Evolutionary conservation across 2,797 vertebrate species (phyloP).

Genomic region (Scolopax bukidnonensis): DNA sequence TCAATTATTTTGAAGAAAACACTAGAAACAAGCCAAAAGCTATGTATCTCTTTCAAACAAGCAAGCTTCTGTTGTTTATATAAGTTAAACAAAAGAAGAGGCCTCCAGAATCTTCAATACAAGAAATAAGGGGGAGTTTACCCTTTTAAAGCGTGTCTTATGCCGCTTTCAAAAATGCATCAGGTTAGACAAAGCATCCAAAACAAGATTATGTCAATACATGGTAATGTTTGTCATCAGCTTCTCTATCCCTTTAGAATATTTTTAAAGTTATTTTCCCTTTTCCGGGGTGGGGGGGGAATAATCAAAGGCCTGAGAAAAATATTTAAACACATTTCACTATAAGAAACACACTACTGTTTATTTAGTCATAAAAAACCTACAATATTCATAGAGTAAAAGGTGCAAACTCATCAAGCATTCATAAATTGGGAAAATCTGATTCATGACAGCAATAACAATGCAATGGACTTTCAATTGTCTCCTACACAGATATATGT

Average conservation of each 20-base stretch:
- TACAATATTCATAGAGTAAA: not conserved
- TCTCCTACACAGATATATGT: not conserved
- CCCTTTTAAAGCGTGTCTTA: not conserved
- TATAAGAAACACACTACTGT: not conserved
- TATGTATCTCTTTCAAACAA: not conserved
- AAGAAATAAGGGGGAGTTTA: not conserved
- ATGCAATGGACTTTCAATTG: not conserved
- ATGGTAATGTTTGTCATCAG: not conserved
- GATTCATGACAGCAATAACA: not conserved
- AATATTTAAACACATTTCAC: not conserved
- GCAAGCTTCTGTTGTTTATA: not conserved
- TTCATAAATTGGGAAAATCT: not conserved
- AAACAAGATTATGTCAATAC: not conserved
- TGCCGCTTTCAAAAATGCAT: not conserved
- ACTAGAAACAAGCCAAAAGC: not conserved
- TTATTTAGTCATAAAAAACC: not conserved
- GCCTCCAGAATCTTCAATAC: not conserved
- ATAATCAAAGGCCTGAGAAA: not conserved
- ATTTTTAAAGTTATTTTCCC: not conserved
- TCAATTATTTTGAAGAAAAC: not conserved
- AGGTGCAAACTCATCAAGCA: not conserved
- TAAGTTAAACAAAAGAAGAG: not conserved
- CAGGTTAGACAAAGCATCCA: not conserved
- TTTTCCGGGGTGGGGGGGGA: not conserved
- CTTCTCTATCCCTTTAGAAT: not conserved